Conservation (phyloP, 2,113 vertebrate species). For the Thalassoma bifasciatum region DNA sequence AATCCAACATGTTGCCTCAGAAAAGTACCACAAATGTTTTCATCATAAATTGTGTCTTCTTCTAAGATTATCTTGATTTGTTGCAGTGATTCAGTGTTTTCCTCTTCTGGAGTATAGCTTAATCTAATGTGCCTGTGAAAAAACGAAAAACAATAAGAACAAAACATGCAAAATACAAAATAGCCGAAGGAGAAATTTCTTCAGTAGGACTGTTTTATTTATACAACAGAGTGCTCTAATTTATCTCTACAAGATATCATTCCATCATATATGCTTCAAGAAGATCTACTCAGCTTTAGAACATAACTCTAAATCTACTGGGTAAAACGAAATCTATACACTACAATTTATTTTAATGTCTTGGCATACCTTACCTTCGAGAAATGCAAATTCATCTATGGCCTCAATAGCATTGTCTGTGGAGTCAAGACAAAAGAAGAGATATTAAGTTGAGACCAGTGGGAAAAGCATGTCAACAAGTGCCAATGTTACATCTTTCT, state of each 20-base stretch:
- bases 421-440: slow-evolving; percentile 35
- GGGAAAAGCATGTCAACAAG: not conserved
- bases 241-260: not conserved
- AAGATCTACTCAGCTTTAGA: no score
- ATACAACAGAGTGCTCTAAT: not conserved
- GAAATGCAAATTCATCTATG: slow-evolving; percentile 95
- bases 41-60: not conserved
- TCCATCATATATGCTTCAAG: no score
- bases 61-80: slow-evolving; percentile 11
- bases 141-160: not conserved
- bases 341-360: not conserved
- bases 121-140: slow-evolving; percentile 73
- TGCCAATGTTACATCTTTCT: not conserved
- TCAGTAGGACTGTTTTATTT: not conserved
- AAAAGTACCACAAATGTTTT: slow-evolving; percentile 45
- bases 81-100: slow-evolving; percentile 4
- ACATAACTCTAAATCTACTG: no score
- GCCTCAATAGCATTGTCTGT: slow-evolving; percentile 96
- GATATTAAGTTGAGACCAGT: not conserved
- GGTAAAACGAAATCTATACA: no score
- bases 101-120: slow-evolving; percentile 28
- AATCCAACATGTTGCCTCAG: slow-evolving; percentile 24
- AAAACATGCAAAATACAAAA: not conserved
- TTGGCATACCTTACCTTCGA: slow-evolving; percentile 87
- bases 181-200: not conserved